Evolutionary conservation across 2,888 invertebrate genomes (phyloP).

Genomic region (Calameuta idolon): DNA sequence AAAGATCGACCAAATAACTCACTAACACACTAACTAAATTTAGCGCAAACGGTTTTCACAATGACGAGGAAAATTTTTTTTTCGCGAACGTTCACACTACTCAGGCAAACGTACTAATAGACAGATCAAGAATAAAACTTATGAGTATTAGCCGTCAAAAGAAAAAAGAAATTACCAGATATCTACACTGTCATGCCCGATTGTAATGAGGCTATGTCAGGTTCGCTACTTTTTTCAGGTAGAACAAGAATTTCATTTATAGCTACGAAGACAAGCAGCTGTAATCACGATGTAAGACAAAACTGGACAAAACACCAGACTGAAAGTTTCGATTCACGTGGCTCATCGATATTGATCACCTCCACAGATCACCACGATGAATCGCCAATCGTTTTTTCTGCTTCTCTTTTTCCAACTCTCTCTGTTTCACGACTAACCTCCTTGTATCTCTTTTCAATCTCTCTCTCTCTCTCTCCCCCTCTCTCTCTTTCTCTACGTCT

Average conservation of each 20-base stretch:
- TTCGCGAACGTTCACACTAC: background rate
- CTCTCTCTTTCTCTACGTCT: background rate
- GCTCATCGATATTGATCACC: background rate
- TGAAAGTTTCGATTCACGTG: background rate
- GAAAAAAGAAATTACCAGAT: background rate
- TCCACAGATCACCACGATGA: background rate
- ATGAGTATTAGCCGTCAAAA: background rate
- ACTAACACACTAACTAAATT: conserved; percentile 13
- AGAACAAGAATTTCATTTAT: background rate
- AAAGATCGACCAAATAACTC: conserved; percentile 3
- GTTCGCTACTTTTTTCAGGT: background rate
- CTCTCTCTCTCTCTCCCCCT: background rate
- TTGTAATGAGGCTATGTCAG: background rate
- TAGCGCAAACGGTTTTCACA: conserved; percentile 7
- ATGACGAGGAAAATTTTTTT: background rate
- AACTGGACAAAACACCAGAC: background rate
- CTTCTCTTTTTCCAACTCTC: background rate
- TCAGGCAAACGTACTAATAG: background rate
- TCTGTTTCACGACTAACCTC: background rate
- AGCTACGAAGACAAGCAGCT: background rate
- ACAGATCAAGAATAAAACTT: background rate
- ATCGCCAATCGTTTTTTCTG: background rate
- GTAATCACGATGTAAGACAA: background rate
- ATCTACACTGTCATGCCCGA: background rate
- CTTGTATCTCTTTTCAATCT: background rate